Evolutionary conservation across 1,140 invertebrate species (phyloP).

Genomic region (Xylocopa sonorina): DNA sequence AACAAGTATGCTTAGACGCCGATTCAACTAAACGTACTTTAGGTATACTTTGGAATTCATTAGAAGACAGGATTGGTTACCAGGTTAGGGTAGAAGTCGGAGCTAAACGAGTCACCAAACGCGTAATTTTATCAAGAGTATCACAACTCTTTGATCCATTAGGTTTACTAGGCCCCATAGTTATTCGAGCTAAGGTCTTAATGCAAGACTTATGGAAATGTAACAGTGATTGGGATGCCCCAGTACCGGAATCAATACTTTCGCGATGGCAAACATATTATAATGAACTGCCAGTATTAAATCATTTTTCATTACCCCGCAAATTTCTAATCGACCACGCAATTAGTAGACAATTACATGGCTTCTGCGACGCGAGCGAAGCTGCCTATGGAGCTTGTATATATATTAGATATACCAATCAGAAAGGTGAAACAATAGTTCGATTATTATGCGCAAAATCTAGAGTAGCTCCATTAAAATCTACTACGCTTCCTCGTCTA

Average conservation of each 20-base stretch:
- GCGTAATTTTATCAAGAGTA: neutral
- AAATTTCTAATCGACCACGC: neutral
- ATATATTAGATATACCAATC: neutral
- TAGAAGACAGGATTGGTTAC: too few species aligned
- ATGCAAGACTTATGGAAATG: conserved; percentile 32
- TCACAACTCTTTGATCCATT: neutral
- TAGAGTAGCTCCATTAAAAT: conserved; percentile 7
- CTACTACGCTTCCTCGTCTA: neutral
- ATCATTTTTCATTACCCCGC: neutral
- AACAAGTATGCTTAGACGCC: too few species aligned
- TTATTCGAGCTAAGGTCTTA: neutral
- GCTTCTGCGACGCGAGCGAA: conserved; percentile 23
- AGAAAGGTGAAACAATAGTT: neutral
- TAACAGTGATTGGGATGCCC: neutral
- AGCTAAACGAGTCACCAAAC: neutral
- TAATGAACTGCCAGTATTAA: neutral
- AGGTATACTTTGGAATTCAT: too few species aligned
- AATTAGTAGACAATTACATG: neutral
- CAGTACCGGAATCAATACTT: neutral
- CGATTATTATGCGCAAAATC: conserved; percentile 1
- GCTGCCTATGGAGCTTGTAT: conserved; percentile 36
- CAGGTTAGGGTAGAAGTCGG: too few species aligned
- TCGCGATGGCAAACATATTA: neutral
- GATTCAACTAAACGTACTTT: too few species aligned
- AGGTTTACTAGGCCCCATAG: neutral